Base-by-base conservation (phyloP, 2,113 vertebrate species). In the Gopherus flavomarginatus region DNA sequence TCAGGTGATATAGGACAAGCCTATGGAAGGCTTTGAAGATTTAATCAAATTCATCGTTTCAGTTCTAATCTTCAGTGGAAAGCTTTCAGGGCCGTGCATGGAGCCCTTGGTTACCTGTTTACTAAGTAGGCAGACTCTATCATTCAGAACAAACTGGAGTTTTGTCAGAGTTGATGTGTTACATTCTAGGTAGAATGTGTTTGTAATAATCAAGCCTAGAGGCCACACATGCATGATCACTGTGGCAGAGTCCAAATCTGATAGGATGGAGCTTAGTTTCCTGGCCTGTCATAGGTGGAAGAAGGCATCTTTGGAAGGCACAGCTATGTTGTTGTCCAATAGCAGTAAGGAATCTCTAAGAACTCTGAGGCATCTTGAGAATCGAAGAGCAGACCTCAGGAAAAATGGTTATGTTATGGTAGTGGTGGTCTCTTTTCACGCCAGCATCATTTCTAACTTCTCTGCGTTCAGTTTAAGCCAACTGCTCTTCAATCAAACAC, bases 61-160 rank as follows among this genome's bases (percentile, higher is more conserved):
- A 57, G 56, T 57, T 57, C 56, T 27, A 27, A 22, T 80, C 35
- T 9, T 49, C 52, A 49, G 75, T 56, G 21, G 47, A 59, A 83
- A 44, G 49, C 31, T 35, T 79, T 85, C 38, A 50, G 27, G 6
- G 0, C 2, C 42, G n/a, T 6, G 24, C 27, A 11, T 19, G 53
- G 11, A 54, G 31, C 22, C 14, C 11, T 57, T 59, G 6, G 0
- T 1, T 11, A 4, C 9, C 38, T 26, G 1, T 11, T 78, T 3
- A 38, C 42, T 77, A 77, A 44, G 42, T 47, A 14, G 72, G 72
- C 38, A 77, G 72, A 11, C 42, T 44, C 22, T 13, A 12, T 12
- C 42, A 77, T 47, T 77, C 72, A 44, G 42, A 77, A 24, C 38
- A 26, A 77, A 44, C 42, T 77, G 22, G 72, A 44, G 11, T 22